Percentiles rank a stretch among this genome's conserved stretches.
Evolutionary conservation across 1,140 invertebrate species (phyloP).

Genomic region (Scaptomyza hsui): DNA sequence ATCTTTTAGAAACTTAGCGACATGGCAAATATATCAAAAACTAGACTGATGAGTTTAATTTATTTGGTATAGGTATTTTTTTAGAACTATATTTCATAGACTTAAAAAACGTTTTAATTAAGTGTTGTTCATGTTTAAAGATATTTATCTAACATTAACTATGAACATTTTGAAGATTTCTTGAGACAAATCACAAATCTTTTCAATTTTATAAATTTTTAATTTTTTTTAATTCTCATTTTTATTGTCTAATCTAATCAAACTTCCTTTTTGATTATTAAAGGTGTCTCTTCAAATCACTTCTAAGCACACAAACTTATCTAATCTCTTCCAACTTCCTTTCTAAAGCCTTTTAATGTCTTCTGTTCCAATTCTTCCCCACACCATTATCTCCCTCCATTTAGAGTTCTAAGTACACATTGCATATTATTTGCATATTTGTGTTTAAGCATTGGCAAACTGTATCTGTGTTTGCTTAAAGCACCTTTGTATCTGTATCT

Average conservation of each 20-base stretch:
- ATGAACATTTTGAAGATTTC: no score
- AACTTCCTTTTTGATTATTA: background rate
- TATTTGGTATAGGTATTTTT: no score
- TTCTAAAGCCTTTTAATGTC: background rate
- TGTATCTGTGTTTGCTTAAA: slow-evolving; percentile 15
- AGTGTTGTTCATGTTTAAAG: background rate
- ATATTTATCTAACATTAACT: background rate
- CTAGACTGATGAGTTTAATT: no score
- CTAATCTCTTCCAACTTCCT: slow-evolving; percentile 12
- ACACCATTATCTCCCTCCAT: background rate
- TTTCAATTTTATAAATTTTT: no score
- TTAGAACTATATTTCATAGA: no score
- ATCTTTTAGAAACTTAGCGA: background rate
- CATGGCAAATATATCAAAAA: background rate
- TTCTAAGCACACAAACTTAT: background rate
- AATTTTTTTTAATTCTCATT: background rate
- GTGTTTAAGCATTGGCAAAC: slow-evolving; percentile 26
- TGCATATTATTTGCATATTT: slow-evolving; percentile 24
- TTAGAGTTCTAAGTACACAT: slow-evolving; percentile 5
- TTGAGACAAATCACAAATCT: no score
- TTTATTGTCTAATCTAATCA: background rate
- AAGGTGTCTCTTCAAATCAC: background rate
- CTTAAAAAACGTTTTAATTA: background rate
- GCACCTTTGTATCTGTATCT: slow-evolving; percentile 50
- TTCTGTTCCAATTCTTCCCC: no score